Base-by-base conservation (phyloP, 2,113 vertebrate genomes). In the Syngnathoides biaculeatus region DNA sequence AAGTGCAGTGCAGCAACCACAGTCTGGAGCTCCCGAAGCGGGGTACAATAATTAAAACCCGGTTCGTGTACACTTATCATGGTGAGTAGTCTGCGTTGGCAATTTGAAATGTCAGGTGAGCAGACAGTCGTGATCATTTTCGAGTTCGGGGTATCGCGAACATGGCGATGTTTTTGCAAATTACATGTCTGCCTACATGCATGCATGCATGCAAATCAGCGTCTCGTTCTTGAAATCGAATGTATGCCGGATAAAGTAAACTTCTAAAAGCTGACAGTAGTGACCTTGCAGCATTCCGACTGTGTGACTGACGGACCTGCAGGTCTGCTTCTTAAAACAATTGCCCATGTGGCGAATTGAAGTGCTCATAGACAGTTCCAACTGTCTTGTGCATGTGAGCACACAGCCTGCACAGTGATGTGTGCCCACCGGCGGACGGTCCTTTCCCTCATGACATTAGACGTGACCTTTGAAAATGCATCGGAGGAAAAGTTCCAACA, bases 61-160 rank as follows among this genome's bases (percentile, higher is more conserved):
- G 77, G 82, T 65, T 81, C 73, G 30, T 42, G 35, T 71, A 64
- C 68, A 75, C 57, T 58, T 43, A 66, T 56, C 63, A 70, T 79
- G 85, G 89, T 91, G 83, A 92, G 90, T 90, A 82, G 50, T 72
- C 57, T 30, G 50, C 67, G 0, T 38, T 20, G 42, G 59, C 43
- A 53, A 56, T 52, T 75, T 20, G 73, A 42, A n/a, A 78, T 78
- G 72, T 66, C 59, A 59, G 59, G n/a, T 64, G 65, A 52, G n/a
- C 24, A 67, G n/a, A n/a, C n/a, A 22, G 24, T 62, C 22, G 59
- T 13, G 68, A 22, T 72, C 69, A 40, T 17, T 15, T 43, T 4
- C n/a, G 14, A 43, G 22, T 62, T 14, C 22, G 26, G n/a, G 3
- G 60, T n/a, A 22, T 8, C 22, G 13, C 22, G 7, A 26, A 43